phyloP scores from a whole-genome alignment of 2,888 invertebrate species.

The Rotaria socialis region DNA sequence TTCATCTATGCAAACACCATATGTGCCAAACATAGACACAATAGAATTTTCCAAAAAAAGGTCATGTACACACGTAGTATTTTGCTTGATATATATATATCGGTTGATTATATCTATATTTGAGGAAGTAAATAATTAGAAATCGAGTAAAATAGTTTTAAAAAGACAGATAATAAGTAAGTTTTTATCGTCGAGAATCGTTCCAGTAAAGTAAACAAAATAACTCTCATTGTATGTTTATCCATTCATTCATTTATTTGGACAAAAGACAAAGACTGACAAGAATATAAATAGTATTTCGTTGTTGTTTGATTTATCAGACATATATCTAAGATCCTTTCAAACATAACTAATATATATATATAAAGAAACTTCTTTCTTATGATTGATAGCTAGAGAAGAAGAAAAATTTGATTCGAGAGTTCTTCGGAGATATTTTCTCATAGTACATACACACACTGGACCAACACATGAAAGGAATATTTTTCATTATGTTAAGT shows the following conservation, averaged over 20 bases:
- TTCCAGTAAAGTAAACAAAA: not conserved
- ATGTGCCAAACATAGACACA: not conserved
- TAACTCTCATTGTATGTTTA: not conserved
- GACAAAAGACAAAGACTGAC: not conserved
- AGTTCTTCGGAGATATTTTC: not conserved
- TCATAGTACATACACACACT: not conserved
- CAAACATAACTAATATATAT: not conserved
- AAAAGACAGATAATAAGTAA: too few relatives aligned
- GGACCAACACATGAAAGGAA: not conserved
- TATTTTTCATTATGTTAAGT: not conserved
- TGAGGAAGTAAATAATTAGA: too few relatives aligned
- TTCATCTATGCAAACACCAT: not conserved
- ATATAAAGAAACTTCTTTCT: not conserved
- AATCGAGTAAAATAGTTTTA: too few relatives aligned
- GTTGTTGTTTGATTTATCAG: not conserved
- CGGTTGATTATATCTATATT: not conserved
- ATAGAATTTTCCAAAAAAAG: not conserved
- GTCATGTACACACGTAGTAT: not conserved
- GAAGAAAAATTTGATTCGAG: not conserved
- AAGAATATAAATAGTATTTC: not conserved
- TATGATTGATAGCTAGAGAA: not conserved
- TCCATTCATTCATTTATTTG: too few relatives aligned
- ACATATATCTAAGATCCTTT: not conserved
- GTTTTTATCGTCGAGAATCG: too few relatives aligned
- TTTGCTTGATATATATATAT: not conserved